Percentiles rank a stretch among this genome's conserved stretches.
Conservation (phyloP, 2,797 vertebrate genomes). For the Pantherophis alleghaniensis region DNA sequence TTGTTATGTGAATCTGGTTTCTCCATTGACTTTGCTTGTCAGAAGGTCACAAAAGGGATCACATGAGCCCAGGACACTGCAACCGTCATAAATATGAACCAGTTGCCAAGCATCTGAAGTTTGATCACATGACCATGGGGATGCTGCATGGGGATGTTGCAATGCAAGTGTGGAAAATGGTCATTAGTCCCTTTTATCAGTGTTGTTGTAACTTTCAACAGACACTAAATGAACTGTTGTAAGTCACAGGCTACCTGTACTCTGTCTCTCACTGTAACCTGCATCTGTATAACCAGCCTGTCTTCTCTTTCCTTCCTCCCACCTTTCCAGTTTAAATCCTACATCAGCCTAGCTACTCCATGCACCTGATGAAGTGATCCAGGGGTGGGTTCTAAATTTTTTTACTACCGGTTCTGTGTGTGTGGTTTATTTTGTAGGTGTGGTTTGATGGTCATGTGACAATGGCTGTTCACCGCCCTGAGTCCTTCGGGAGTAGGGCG, state of each 20-base stretch:
- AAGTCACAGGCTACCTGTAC: not conserved
- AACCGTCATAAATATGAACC: not conserved
- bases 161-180: not conserved
- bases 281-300: not conserved
- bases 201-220: not conserved
- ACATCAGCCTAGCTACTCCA: not conserved
- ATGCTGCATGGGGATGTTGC: not conserved
- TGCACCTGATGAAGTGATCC: not conserved
- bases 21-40: not conserved
- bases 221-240: not conserved
- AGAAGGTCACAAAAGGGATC: not conserved
- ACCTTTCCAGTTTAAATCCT: not conserved
- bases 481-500: no score
- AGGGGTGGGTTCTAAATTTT: no score
- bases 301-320: not conserved
- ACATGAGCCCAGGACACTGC: not conserved
- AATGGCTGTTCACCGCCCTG: no score
- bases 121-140: not conserved
- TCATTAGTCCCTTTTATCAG: not conserved
- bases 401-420: no score
- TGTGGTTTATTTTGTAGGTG: no score
- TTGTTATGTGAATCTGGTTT: not conserved
- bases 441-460: no score
- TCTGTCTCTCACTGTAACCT: not conserved
- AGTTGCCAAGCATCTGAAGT: not conserved